Percentiles rank a stretch among this genome's conserved stretches.
phyloP scores from a whole-genome alignment of 2,797 vertebrate genomes.

The Centropyge bicolor region DNA sequence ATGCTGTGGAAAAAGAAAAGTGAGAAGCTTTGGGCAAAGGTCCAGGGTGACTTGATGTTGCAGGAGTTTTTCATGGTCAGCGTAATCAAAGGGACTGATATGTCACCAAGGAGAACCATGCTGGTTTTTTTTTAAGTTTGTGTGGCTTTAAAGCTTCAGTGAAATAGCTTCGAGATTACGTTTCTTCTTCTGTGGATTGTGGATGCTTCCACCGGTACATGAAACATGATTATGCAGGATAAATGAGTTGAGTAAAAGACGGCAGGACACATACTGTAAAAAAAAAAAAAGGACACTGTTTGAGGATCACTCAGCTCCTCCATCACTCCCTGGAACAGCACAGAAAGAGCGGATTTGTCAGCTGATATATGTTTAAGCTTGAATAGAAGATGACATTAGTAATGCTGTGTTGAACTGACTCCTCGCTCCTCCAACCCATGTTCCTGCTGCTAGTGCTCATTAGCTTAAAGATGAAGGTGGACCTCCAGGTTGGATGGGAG shows the following conservation, averaged over 20 bases:
- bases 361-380: conserved; percentile 14
- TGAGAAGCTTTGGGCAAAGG: conserved; percentile 6
- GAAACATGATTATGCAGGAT: conserved; percentile 6
- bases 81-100: conserved; percentile 19
- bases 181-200: conserved; percentile 4
- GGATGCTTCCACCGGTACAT: conserved; percentile 1
- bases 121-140: conserved; percentile 13
- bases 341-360: conserved; percentile 6
- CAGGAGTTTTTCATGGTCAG: conserved; percentile 21
- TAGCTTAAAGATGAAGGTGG: conserved; percentile 23
- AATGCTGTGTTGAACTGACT: conserved; percentile 25
- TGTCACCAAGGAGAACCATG: conserved; percentile 11
- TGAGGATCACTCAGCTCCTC: conserved; percentile 10
- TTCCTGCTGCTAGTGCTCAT: conserved; percentile 32
- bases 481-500: conserved; percentile 12
- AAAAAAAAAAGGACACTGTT: conserved; percentile 8
- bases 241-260: conserved; percentile 26
- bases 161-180: not conserved
- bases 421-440: not conserved
- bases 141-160: not conserved
- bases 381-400: conserved; percentile 17
- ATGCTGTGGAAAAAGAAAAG: not conserved
- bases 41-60: conserved; percentile 19
- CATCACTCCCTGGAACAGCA: conserved; percentile 9
- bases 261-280: conserved; percentile 2